These are phyloP conservation scores for Allolobophora icterica DNA, from an alignment of 2,888 invertebrate species.

Conservation along the genomic window DNA sequence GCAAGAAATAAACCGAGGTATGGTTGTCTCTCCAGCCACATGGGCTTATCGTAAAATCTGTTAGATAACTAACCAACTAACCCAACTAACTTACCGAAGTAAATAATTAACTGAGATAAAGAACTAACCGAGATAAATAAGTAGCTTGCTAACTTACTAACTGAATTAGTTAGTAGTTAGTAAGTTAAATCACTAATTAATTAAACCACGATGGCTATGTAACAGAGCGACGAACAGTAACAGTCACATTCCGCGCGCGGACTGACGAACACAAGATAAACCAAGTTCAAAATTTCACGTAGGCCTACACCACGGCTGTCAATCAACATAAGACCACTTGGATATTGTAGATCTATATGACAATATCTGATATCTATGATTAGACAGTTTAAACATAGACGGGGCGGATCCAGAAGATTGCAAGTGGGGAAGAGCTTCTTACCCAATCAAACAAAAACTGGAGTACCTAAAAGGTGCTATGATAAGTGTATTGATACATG, in stretches of 20 bases:
- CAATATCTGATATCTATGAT: not conserved
- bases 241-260: not conserved
- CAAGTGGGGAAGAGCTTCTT: not conserved
- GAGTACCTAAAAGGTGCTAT: not conserved
- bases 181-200: not conserved
- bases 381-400: not conserved
- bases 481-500: not conserved
- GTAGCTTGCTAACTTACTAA: not conserved
- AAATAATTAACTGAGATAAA: too few species aligned
- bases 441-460: not conserved
- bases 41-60: too few species aligned
- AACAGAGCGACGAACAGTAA: not conserved
- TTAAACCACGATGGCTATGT: not conserved
- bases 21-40: too few species aligned
- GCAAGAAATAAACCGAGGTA: too few species aligned
- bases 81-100: too few species aligned
- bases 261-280: not conserved
- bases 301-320: too few species aligned
- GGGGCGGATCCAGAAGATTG: too few species aligned
- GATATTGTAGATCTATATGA: not conserved
- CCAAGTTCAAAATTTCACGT: not conserved
- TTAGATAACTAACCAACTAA: too few species aligned
- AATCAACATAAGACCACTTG: not conserved
- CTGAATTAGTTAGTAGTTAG: not conserved
- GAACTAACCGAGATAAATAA: too few species aligned